A percentile compares a stretch with the other conserved stretches of the same genome.
Evolutionary conservation across 1,140 invertebrate species (phyloP).

Genomic region (Stenopsyche tienmushanensis): DNA sequence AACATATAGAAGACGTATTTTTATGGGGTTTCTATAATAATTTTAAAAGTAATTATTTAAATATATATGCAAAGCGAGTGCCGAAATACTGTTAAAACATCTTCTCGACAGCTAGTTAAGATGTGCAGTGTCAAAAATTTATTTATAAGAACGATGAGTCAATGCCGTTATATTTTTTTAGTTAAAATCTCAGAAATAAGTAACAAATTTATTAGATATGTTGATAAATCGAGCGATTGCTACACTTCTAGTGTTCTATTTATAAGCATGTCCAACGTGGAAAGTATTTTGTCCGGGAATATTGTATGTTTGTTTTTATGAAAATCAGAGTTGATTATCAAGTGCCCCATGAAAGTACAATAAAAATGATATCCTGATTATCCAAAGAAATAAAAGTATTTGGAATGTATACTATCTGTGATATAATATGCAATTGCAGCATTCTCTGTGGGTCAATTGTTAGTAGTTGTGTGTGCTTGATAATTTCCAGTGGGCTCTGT

Average conservation of each 20-base stretch:
- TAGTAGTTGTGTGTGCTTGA: constrained; percentile 53
- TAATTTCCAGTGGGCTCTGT: constrained; percentile 45
- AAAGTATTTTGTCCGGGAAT: constrained; percentile 26
- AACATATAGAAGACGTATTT: constrained; percentile 58
- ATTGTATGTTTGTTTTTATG: constrained; percentile 32
- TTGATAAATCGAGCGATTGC: constrained; percentile 36
- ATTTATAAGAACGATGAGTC: constrained; percentile 42
- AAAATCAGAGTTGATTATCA: constrained; percentile 30
- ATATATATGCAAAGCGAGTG: constrained; percentile 36
- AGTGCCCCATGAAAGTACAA: constrained; percentile 42
- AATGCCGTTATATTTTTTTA: constrained; percentile 41
- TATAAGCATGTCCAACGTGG: constrained; percentile 32
- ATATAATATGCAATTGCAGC: constrained; percentile 54
- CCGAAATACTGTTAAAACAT: constrained; percentile 37
- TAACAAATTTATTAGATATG: constrained; percentile 28
- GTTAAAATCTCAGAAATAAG: constrained; percentile 35
- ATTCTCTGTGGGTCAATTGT: constrained; percentile 56
- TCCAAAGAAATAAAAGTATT: constrained; percentile 52
- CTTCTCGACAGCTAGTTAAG: constrained; percentile 29
- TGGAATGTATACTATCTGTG: constrained; percentile 50
- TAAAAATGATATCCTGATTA: constrained; percentile 46
- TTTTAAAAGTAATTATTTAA: constrained; percentile 34
- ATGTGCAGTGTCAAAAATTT: constrained; percentile 40
- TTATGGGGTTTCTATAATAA: constrained; percentile 40
- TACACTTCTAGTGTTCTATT: constrained; percentile 27